Conservation (phyloP, 2,113 vertebrate genomes). For the Cyprinodon variegatus region DNA sequence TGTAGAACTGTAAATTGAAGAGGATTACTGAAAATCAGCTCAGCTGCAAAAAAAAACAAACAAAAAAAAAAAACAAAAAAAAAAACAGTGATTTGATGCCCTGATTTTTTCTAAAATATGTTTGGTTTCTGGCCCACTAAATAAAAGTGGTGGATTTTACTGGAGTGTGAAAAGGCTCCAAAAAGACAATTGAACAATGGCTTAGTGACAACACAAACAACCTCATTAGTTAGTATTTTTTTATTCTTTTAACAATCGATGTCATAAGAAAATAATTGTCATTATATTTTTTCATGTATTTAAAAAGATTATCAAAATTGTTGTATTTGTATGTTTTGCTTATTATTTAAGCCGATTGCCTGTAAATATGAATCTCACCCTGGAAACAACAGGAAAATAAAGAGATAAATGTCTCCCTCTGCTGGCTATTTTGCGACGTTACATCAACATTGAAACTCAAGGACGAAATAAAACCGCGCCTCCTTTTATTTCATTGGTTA, state of each 20-base stretch:
- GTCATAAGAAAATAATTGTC: neutral
- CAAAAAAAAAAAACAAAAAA: no score
- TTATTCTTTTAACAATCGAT: neutral
- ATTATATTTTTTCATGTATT: neutral
- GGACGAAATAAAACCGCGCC: constrained; percentile 53
- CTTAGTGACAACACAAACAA: neutral
- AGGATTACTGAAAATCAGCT: no score
- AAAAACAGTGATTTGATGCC: neutral
- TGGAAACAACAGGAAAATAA: neutral
- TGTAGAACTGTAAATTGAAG: no score
- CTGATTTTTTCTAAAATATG: neutral
- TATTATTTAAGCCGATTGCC: neutral
- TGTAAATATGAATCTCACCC: neutral
- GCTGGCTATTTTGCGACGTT: constrained; percentile 4
- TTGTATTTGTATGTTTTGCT: no score
- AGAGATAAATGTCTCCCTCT: constrained; percentile 35
- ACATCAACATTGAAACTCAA: constrained; percentile 53
- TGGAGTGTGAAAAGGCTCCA: no score
- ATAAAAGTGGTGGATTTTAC: no score
- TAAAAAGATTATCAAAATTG: neutral
- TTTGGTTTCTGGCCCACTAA: neutral
- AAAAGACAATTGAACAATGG: no score
- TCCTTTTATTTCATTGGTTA: constrained; percentile 58
- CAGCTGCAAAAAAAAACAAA: no score
- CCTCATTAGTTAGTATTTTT: neutral